Base-by-base conservation (phyloP, 2,888 invertebrate species). In the Euproctis similis region DNA sequence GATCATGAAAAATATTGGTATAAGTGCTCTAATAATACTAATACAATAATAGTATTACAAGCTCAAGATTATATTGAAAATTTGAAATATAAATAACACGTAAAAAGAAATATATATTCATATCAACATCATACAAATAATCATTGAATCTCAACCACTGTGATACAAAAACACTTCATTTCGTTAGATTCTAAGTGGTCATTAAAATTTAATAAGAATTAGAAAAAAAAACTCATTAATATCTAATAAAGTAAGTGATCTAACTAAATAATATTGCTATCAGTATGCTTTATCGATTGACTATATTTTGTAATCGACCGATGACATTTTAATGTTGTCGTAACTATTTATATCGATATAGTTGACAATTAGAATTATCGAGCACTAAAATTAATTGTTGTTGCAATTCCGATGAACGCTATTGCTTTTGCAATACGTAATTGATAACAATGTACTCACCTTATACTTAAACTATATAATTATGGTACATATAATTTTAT, bases 121-220 rank as follows among this genome's bases (percentile, higher is more conserved):
- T 31, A 31, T 29, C 28, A 22, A 26, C 16, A 13, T 12, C 24
- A 24, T 23, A 17, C 3, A 23, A 19, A 11, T 20, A 38, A 47
- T 29, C 24, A 39, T 36, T 36, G 39, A 59, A 54, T 65, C 51
- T 60, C 46, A 43, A 46, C 43, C 52, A 48, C 66, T 68, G 69
- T 68, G 68, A 69, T 70, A 67, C 46, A 30, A 26, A 26, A 57
- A 40, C 50, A 46, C 39, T 45, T 53, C 34, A 34, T n/a, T n/a
- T n/a, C n/a, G n/a, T n/a, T n/a, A n/a, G n/a, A n/a, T n/a, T n/a
- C n/a, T n/a, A n/a, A n/a, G n/a, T n/a, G n/a, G n/a, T n/a, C n/a
- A n/a, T n/a, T n/a, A n/a, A n/a, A n/a, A n/a, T n/a, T n/a, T n/a
- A n/a, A n/a, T n/a, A n/a, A n/a, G n/a, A n/a, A n/a, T n/a, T n/a